A percentile compares a stretch with the other conserved stretches of the same genome.
Conservation (phyloP, 2,797 vertebrate species). For the Buceros bicornis region DNA sequence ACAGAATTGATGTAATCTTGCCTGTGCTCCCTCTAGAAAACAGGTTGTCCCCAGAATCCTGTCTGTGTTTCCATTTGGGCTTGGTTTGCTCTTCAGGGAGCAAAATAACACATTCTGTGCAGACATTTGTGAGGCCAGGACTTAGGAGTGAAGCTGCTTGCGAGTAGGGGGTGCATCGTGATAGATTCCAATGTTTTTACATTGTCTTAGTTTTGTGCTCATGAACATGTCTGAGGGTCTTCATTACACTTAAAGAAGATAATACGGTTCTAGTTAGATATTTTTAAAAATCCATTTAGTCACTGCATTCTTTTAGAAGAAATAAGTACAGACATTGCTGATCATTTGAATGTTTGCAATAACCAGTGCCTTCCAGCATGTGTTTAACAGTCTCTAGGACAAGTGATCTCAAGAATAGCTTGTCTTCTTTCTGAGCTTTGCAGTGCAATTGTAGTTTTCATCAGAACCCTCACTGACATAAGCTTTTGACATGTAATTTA, state of each 20-base stretch:
- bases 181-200: not conserved
- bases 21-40: not conserved
- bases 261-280: not conserved
- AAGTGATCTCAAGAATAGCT: not conserved
- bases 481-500: not conserved
- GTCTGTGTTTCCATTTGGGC: not conserved
- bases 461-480: not conserved
- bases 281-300: not conserved
- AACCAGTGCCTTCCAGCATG: not conserved
- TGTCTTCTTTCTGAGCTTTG: not conserved
- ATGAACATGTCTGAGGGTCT: not conserved
- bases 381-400: not conserved
- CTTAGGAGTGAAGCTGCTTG: not conserved
- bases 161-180: not conserved
- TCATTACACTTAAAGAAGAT: not conserved
- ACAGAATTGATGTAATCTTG: not conserved
- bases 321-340: not conserved
- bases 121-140: not conserved
- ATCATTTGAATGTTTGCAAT: not conserved
- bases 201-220: not conserved
- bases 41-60: not conserved
- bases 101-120: not conserved
- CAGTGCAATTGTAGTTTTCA: not conserved
- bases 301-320: not conserved
- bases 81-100: not conserved